Conservation (phyloP, 2,888 invertebrate genomes). For the Agelastica alni region DNA sequence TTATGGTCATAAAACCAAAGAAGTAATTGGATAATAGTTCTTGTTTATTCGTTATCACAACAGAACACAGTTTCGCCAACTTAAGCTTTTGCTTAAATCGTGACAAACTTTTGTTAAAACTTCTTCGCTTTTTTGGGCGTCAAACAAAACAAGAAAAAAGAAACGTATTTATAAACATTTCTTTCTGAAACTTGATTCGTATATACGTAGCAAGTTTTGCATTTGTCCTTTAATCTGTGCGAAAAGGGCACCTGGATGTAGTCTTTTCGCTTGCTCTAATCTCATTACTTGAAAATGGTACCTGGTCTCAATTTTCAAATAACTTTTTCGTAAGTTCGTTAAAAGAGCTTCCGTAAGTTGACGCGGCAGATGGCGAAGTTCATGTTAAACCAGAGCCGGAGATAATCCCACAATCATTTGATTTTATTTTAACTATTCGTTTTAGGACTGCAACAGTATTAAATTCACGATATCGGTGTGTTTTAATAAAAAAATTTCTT, state of each 20-base stretch:
- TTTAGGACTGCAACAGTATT: too few species aligned
- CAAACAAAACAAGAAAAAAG: too few species aligned
- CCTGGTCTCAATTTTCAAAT: conserved; percentile 42
- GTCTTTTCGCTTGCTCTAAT: conserved; percentile 30
- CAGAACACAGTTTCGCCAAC: too few species aligned
- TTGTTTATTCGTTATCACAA: too few species aligned
- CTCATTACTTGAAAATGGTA: conserved; percentile 37
- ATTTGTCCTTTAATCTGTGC: conserved; percentile 23
- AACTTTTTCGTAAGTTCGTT: conserved; percentile 49
- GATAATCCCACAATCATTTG: conserved; percentile 4
- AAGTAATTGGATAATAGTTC: too few species aligned
- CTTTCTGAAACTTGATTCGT: conserved; percentile 19
- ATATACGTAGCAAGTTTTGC: conserved; percentile 20
- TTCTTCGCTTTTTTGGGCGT: too few species aligned
- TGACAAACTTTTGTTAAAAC: too few species aligned
- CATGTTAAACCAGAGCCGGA: conserved; percentile 9
- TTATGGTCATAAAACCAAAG: too few species aligned
- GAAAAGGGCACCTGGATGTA: conserved; percentile 47
- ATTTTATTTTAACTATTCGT: too few species aligned
- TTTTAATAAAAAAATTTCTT: too few species aligned
- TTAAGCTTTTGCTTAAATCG: too few species aligned
- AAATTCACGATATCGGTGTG: too few species aligned
- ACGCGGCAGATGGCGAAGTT: conserved; percentile 37
- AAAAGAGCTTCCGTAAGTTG: conserved; percentile 40
- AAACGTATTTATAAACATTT: background rate